Conservation (phyloP, 2,797 vertebrate genomes). For the Sardinella longiceps region DNA sequence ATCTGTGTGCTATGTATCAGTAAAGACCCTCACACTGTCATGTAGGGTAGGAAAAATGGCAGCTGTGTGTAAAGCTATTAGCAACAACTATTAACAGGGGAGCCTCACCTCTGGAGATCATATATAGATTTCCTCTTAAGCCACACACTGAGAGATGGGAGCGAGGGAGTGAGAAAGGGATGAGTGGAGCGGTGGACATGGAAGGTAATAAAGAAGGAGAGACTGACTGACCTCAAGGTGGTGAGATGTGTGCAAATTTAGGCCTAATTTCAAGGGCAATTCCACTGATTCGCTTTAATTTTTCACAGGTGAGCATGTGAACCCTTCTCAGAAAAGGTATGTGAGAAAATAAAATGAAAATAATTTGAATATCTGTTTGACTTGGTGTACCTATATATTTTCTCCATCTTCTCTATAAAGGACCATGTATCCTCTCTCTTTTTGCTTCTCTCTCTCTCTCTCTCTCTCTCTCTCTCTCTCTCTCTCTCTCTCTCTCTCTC, state of each 20-base stretch:
- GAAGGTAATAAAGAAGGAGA: background rate
- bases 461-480: background rate
- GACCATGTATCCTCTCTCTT: background rate
- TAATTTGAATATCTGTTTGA: background rate
- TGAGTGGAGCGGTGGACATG: background rate
- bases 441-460: background rate
- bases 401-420: background rate
- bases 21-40: background rate
- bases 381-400: background rate
- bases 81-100: slow-evolving; percentile 49
- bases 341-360: background rate
- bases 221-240: background rate
- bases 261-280: background rate
- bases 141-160: background rate
- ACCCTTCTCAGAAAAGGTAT: background rate
- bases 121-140: slow-evolving; percentile 48
- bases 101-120: slow-evolving; percentile 46
- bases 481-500: background rate
- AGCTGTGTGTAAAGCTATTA: slow-evolving; percentile 54
- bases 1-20: background rate
- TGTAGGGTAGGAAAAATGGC: slow-evolving; percentile 43
- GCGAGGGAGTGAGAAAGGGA: slow-evolving; percentile 1
- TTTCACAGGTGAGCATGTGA: background rate
- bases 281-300: background rate
- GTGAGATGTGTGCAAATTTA: background rate